A percentile compares a stretch with the other conserved stretches of the same genome.
These are phyloP conservation scores for Gallinago solitaria DNA, from an alignment of 2,797 vertebrate species.

Conservation along the genomic window DNA sequence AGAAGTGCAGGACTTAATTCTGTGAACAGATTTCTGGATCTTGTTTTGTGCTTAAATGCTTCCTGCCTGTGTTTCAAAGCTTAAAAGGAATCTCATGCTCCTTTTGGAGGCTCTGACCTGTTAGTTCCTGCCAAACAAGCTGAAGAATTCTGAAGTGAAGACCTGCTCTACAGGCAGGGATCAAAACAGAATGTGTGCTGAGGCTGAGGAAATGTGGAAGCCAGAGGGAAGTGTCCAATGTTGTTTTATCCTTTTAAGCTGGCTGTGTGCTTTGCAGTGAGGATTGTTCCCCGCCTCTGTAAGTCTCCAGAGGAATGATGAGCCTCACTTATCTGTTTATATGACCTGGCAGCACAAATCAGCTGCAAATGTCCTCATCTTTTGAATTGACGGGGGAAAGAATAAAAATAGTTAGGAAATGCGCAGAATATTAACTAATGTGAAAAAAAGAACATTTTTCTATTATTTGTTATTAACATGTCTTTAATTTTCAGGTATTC, in stretches of 20 bases:
- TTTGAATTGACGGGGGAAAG: background rate
- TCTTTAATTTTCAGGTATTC: slow-evolving; percentile 82
- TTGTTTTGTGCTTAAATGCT: background rate
- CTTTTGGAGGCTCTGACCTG: background rate
- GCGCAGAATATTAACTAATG: background rate
- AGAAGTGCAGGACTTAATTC: background rate
- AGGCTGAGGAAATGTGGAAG: background rate
- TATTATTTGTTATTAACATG: background rate
- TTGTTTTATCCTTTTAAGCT: background rate
- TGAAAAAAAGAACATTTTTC: background rate
- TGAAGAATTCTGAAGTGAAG: background rate
- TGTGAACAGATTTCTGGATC: background rate
- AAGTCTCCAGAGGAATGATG: background rate
- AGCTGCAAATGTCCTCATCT: background rate
- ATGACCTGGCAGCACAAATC: background rate
- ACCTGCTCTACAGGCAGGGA: background rate
- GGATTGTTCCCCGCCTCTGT: background rate
- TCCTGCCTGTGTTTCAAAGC: background rate
- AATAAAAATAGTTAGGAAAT: background rate
- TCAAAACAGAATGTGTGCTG: background rate
- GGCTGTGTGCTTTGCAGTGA: background rate
- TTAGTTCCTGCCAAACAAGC: background rate
- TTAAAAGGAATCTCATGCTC: background rate
- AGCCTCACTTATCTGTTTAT: background rate
- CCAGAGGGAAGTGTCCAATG: background rate